These are phyloP conservation scores for Coccyzus lansbergi DNA, from an alignment of 2,797 vertebrate genomes.

Conservation along the genomic window DNA sequence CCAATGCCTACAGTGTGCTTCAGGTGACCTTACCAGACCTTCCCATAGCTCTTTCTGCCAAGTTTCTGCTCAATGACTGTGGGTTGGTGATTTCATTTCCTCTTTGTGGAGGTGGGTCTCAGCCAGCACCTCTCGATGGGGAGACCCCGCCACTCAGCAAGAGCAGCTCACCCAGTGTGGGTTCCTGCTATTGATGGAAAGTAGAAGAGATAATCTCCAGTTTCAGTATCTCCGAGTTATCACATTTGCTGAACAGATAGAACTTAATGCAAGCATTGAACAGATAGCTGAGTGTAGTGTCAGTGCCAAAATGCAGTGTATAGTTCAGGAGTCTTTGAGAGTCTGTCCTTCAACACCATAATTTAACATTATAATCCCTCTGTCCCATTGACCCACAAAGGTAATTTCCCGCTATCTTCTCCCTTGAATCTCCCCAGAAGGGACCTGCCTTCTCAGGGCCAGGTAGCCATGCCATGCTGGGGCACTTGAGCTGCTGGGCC, in stretches of 20 bases:
- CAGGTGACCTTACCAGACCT: slow-evolving; percentile 25
- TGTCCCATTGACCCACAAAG: background rate
- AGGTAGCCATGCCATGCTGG: background rate
- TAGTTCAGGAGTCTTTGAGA: background rate
- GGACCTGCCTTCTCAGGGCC: background rate
- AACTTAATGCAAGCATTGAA: background rate
- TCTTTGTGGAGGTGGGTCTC: background rate
- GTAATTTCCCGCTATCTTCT: background rate
- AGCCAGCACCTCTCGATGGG: accelerated
- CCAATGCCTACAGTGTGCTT: background rate
- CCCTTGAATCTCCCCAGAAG: background rate
- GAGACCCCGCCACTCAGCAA: background rate
- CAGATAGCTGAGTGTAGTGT: background rate
- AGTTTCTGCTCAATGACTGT: background rate
- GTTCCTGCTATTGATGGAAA: background rate
- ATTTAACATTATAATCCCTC: background rate
- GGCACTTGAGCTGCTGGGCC: background rate
- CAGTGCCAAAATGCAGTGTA: background rate
- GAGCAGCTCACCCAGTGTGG: accelerated
- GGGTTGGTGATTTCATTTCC: slow-evolving; percentile 4
- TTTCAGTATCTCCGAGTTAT: background rate
- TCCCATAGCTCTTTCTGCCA: background rate
- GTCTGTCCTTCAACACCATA: background rate
- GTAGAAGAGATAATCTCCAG: background rate
- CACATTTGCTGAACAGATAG: background rate